Conservation (phyloP, 2,888 invertebrate species). For the Epistrophe grossulariae region DNA sequence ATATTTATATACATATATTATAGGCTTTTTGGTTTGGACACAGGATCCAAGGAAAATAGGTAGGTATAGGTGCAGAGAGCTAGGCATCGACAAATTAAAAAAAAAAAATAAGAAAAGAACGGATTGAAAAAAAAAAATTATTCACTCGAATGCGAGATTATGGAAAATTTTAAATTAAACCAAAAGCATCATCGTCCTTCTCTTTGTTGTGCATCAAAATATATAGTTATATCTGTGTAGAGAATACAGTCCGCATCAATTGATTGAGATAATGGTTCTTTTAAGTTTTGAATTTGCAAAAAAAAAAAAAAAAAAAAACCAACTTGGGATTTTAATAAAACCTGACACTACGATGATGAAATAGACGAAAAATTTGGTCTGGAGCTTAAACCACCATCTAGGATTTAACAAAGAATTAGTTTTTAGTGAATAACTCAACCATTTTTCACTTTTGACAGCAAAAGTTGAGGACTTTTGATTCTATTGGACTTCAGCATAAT, state of each 20-base stretch:
- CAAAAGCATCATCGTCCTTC: slow-evolving; percentile 49
- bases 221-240: neutral
- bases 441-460: too few species aligned
- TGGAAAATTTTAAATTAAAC: slow-evolving; percentile 61
- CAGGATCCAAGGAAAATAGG: slow-evolving; percentile 25
- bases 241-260: neutral
- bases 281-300: too few species aligned
- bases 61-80: neutral
- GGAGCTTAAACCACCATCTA: too few species aligned
- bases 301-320: too few species aligned
- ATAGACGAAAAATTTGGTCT: too few species aligned
- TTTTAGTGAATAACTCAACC: too few species aligned
- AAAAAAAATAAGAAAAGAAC: slow-evolving; percentile 6
- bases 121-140: slow-evolving; percentile 29
- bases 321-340: too few species aligned
- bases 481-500: too few species aligned
- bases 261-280: neutral
- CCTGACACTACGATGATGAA: too few species aligned
- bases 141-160: slow-evolving; percentile 57
- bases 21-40: slow-evolving; percentile 17
- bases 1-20: neutral
- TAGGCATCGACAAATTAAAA: slow-evolving; percentile 15
- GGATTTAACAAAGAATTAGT: too few species aligned
- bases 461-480: too few species aligned
- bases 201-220: slow-evolving; percentile 51